phyloP scores from a whole-genome alignment of 1,140 invertebrate genomes.

The Procambarus clarkii region DNA sequence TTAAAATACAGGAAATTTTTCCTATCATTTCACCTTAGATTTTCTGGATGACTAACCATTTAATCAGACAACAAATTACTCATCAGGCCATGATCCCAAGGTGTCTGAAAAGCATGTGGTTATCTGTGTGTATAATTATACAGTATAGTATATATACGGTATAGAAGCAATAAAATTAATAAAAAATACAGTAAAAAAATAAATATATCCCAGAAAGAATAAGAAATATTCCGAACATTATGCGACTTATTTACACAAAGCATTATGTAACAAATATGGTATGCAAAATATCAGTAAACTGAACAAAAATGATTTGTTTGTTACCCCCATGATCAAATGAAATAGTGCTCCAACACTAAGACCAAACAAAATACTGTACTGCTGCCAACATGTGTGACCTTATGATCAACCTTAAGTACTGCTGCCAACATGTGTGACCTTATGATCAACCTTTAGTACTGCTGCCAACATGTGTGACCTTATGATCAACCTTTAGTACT shows the following conservation, averaged over 20 bases:
- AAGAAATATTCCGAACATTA: background rate
- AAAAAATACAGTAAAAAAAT: background rate
- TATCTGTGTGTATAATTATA: too few species aligned
- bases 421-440: too few species aligned
- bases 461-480: too few species aligned
- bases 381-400: background rate
- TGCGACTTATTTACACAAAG: background rate
- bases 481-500: too few species aligned
- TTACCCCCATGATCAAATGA: too few species aligned
- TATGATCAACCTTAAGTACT: too few species aligned
- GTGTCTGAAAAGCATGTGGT: too few species aligned
- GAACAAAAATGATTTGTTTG: too few species aligned
- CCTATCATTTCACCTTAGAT: too few species aligned
- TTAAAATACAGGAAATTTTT: background rate
- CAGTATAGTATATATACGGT: background rate
- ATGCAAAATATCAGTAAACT: background rate
- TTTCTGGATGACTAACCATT: background rate
- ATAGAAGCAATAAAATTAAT: background rate
- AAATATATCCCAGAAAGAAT: background rate
- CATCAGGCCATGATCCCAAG: background rate
- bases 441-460: too few species aligned
- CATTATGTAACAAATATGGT: background rate
- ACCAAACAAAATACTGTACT: background rate
- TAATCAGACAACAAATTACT: background rate
- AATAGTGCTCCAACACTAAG: background rate